phyloP scores from a whole-genome alignment of 2,888 invertebrate species.

The Stenodema calcarata region DNA sequence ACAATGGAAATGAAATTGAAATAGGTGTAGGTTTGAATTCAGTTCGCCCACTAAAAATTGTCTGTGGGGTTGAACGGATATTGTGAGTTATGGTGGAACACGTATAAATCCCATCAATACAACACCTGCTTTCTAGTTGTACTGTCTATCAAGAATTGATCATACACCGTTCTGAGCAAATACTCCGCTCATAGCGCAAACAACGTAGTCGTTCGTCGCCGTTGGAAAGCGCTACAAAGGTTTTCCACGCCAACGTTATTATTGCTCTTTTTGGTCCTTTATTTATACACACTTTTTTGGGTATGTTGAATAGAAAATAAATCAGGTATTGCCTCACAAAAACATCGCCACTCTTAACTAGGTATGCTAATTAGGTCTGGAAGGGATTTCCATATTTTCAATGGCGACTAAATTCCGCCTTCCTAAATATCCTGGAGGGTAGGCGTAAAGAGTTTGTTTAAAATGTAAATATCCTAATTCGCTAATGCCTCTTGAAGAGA shows the following conservation, averaged over 20 bases:
- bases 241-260: background rate
- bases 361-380: constrained; percentile 31
- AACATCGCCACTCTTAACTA: constrained; percentile 19
- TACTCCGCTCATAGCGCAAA: too few species aligned
- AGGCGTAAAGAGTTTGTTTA: constrained; percentile 48
- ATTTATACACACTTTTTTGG: background rate
- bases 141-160: too few species aligned
- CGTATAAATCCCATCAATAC: too few species aligned
- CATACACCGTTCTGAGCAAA: too few species aligned
- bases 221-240: background rate
- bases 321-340: background rate
- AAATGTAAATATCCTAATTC: constrained; percentile 47
- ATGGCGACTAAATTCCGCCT: constrained; percentile 38
- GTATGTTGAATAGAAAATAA: background rate
- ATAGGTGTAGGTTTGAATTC: too few species aligned
- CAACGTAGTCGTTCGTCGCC: too few species aligned
- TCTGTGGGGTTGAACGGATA: too few species aligned
- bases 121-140: too few species aligned
- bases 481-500: constrained; percentile 42
- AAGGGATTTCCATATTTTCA: constrained; percentile 45
- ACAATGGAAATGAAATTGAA: too few species aligned
- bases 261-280: background rate
- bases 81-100: too few species aligned
- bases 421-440: constrained; percentile 31
- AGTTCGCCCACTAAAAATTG: too few species aligned